Percentiles rank a stretch among this genome's conserved stretches.
Conservation (phyloP, 1,140 invertebrate genomes). For the Phymastichus coffea region DNA sequence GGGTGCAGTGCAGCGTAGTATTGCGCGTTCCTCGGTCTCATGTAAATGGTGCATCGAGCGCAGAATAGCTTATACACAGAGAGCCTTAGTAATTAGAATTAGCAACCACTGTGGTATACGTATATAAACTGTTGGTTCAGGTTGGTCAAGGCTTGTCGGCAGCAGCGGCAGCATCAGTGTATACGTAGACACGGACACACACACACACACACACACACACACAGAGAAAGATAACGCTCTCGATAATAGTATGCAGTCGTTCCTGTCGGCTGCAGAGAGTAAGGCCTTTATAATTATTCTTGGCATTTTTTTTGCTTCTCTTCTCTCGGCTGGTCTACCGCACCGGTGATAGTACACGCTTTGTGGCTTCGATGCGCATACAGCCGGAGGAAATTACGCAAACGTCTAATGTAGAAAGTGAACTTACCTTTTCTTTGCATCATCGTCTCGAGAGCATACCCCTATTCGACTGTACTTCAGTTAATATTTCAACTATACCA, state of each 20-base stretch:
- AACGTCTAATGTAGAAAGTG: slow-evolving; percentile 26
- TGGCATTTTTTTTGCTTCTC: slow-evolving; percentile 1
- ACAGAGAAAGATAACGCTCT: slow-evolving; percentile 27
- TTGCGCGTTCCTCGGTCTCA: slow-evolving; percentile 12
- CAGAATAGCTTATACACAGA: no score
- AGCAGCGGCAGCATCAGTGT: no score
- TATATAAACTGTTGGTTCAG: slow-evolving; percentile 1
- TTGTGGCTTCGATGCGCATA: slow-evolving; percentile 19
- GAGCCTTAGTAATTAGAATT: slow-evolving; percentile 24
- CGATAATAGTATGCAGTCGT: slow-evolving; percentile 27
- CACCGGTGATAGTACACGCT: slow-evolving; percentile 17
- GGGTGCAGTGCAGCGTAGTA: no score
- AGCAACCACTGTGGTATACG: no score
- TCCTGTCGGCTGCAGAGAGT: slow-evolving; percentile 18
- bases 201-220: no score
- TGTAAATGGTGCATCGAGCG: slow-evolving; percentile 26
- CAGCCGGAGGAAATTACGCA: slow-evolving; percentile 15
- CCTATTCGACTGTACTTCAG: background rate
- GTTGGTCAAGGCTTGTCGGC: slow-evolving; percentile 23
- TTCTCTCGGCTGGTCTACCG: slow-evolving; percentile 7
- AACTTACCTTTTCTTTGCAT: slow-evolving; percentile 18
- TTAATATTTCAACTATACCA: no score
- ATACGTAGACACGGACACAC: no score
- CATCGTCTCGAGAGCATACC: background rate
- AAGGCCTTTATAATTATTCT: slow-evolving; percentile 24